phyloP scores from a whole-genome alignment of 1,140 invertebrate species.

The Apolygus lucorum region DNA sequence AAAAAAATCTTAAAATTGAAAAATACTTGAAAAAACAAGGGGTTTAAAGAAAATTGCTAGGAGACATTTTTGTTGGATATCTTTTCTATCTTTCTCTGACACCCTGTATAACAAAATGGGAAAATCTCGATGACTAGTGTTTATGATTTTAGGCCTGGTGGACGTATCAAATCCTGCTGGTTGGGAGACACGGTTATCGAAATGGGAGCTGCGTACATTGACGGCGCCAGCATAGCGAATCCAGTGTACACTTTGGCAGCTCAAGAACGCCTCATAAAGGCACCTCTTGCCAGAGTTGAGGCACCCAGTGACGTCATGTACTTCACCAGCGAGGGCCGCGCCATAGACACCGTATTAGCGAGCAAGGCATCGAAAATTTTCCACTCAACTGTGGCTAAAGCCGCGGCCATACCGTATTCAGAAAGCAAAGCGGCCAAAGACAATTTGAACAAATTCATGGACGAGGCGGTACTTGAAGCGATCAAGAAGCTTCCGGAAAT shows the following conservation, averaged over 20 bases:
- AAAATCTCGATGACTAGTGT: no score
- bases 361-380: slow-evolving; percentile 49
- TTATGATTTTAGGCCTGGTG: slow-evolving; percentile 47
- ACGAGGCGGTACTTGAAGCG: slow-evolving; percentile 54
- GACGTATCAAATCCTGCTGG: slow-evolving; percentile 63
- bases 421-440: slow-evolving; percentile 44
- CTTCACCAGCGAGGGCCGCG: slow-evolving; percentile 25
- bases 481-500: slow-evolving; percentile 56
- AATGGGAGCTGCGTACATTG: slow-evolving; percentile 59
- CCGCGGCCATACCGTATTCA: slow-evolving; percentile 35
- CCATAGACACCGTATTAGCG: slow-evolving; percentile 9
- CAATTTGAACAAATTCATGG: slow-evolving; percentile 52
- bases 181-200: slow-evolving; percentile 61
- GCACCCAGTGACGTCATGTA: slow-evolving; percentile 34
- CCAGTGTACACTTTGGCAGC: slow-evolving; percentile 55
- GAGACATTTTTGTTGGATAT: no score
- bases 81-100: no score
- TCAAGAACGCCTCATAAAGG: slow-evolving; percentile 49
- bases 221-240: slow-evolving; percentile 54
- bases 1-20: no score
- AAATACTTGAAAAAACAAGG: no score
- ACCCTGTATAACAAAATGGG: no score
- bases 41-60: no score
- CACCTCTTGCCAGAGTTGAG: slow-evolving; percentile 43
- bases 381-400: slow-evolving; percentile 53